Evolutionary conservation across 2,797 vertebrate genomes (phyloP), one percentile per base, ranked within the genome.

Genomic region (Gymnoscopelus braueri): DNA sequence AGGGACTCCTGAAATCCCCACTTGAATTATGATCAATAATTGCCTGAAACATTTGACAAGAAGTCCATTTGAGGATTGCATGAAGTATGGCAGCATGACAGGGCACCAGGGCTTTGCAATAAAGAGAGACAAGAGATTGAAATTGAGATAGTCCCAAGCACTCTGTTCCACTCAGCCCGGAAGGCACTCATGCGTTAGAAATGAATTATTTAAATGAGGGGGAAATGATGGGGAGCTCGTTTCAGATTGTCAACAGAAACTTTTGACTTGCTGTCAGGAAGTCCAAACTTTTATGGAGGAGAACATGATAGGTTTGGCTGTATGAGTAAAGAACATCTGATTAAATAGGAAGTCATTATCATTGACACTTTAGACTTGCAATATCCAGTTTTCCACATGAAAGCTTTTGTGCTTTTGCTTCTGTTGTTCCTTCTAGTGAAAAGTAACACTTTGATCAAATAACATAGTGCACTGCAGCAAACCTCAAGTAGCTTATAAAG

Each of bases 61-160:
- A 85, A 90, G 81, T 89, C 87, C 89, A 90, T 90, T 89, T 89
- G 65, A 84, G 75, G 84, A 85, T 85, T 85, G 83, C 78, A 84
- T 88, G 84, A 89, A 85, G 86, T 87, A 91, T 83, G 87, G 78
- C 80, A 67, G 61, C 32, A 44, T 79, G 80, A 87, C 86, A 84
- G 80, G 77, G 88, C 82, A 80, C 81, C 88, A 69, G 81, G 56
- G 69, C 81, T 90, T 82, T 70, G 83, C 80, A 88, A 88, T 85
- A 81, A 89, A 85, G 79, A 85, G 80, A 83, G 82, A 86, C 76
- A 81, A 74, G 80, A 69, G 78, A 90, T 80, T 81, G 82, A 80
- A 87, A 87, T 75, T 67, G 74, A 86, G 90, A 89, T 85, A 82
- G 71, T 78, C 63, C 71, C 11, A 56, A 80, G 78, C 15, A n/a